Evolutionary conservation across 1,140 invertebrate genomes (phyloP).

Genomic region (Neodiprion pinetum): DNA sequence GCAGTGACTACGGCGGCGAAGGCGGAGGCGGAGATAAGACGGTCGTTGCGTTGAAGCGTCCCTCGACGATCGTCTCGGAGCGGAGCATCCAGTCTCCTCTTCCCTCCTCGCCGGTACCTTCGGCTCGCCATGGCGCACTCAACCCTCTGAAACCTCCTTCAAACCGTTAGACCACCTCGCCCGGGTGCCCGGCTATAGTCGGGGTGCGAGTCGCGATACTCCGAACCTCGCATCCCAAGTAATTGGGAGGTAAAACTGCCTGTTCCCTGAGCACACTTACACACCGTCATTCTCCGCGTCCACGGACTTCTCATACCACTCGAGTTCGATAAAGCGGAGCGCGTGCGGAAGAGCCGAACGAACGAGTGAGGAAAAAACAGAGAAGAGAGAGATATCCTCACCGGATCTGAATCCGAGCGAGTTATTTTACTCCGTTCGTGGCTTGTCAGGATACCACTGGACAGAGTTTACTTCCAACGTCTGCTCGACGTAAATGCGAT

Average conservation of each 20-base stretch:
- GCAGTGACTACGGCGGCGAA: neutral
- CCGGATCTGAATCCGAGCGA: too few relatives aligned
- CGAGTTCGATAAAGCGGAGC: neutral
- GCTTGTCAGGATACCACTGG: too few relatives aligned
- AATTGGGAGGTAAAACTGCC: constrained; percentile 48
- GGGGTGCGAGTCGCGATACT: neutral
- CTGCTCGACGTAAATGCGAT: too few relatives aligned
- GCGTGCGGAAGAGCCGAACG: neutral
- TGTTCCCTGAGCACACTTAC: constrained; percentile 13
- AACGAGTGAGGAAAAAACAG: too few relatives aligned
- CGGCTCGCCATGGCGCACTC: neutral
- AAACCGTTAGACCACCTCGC: constrained; percentile 1
- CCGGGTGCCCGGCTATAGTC: neutral
- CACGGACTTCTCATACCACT: neutral
- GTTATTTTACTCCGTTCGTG: too few relatives aligned
- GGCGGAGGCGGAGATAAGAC: constrained; percentile 48
- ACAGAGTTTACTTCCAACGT: too few relatives aligned
- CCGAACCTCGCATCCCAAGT: constrained; percentile 39
- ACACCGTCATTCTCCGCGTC: neutral
- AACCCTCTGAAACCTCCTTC: neutral
- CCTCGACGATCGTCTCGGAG: constrained; percentile 49
- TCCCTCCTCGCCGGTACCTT: neutral
- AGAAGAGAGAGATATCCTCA: too few relatives aligned
- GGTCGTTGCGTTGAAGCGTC: constrained; percentile 59
- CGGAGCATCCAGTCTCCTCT: constrained; percentile 14